These are phyloP conservation scores for Cydia splendana DNA, from an alignment of 1,140 invertebrate genomes.

Conservation along the genomic window DNA sequence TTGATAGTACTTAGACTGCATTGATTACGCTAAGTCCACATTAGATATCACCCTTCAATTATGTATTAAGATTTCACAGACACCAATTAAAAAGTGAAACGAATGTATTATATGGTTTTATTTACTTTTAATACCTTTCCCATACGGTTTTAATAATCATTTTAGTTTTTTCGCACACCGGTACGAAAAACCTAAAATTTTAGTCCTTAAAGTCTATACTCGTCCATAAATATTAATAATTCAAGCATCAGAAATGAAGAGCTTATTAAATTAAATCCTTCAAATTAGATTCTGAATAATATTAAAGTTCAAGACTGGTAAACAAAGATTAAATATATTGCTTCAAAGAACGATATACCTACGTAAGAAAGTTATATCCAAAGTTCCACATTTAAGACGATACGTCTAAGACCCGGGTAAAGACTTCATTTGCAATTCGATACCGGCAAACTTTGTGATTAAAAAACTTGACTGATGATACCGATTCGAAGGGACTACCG, in stretches of 20 bases:
- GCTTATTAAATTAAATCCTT: neutral
- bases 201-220: too few relatives aligned
- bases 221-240: too few relatives aligned
- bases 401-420: constrained; percentile 18
- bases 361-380: constrained; percentile 3
- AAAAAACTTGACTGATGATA: constrained; percentile 25
- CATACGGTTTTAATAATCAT: too few relatives aligned
- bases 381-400: constrained; percentile 21
- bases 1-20: neutral
- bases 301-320: neutral
- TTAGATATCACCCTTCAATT: too few relatives aligned
- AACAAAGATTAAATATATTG: neutral
- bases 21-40: too few relatives aligned
- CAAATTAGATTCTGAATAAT: neutral
- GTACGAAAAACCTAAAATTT: too few relatives aligned
- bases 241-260: too few relatives aligned
- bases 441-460: constrained; percentile 28
- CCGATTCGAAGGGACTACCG: neutral
- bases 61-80: too few relatives aligned
- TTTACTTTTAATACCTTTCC: too few relatives aligned
- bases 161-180: too few relatives aligned
- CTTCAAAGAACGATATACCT: neutral
- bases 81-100: too few relatives aligned
- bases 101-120: too few relatives aligned
- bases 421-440: constrained; percentile 27